A percentile compares a stretch with the other conserved stretches of the same genome.
Evolutionary conservation across 2,113 vertebrate genomes (phyloP).

Genomic region (Furnarius figulus): DNA sequence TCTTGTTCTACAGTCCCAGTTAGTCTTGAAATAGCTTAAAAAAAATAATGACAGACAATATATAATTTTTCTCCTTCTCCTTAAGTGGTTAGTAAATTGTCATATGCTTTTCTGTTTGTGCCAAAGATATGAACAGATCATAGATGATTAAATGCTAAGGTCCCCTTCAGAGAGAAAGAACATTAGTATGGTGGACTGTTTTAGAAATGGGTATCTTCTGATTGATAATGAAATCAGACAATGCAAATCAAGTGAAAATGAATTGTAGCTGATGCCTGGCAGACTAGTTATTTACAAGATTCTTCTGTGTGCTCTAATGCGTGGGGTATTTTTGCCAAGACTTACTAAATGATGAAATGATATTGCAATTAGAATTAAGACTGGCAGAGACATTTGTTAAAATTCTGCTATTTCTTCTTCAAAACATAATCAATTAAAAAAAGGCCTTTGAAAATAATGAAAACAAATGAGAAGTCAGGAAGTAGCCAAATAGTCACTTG

Average conservation of each 20-base stretch:
- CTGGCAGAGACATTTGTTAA: not conserved
- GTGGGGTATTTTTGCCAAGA: slow-evolving; percentile 38
- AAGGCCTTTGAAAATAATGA: slow-evolving; percentile 20
- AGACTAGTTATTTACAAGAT: slow-evolving; percentile 21
- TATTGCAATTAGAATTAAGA: slow-evolving; percentile 35
- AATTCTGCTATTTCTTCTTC: slow-evolving; percentile 46
- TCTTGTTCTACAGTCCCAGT: not conserved
- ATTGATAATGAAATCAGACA: slow-evolving; percentile 42
- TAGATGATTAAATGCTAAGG: not conserved
- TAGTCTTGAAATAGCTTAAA: not conserved
- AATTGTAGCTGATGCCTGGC: slow-evolving; percentile 32
- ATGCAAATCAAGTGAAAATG: slow-evolving; percentile 50
- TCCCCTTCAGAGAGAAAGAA: not conserved
- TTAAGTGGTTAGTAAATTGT: not conserved
- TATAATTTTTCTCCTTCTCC: not conserved
- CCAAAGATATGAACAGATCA: not conserved
- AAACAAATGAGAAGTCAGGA: slow-evolving; percentile 39
- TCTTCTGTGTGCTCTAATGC: not conserved
- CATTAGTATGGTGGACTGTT: not conserved
- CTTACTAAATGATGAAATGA: slow-evolving; percentile 41
- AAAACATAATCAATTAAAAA: slow-evolving; percentile 6
- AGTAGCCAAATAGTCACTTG: slow-evolving; percentile 22
- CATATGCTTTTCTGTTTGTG: not conserved
- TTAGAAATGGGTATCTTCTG: not conserved
- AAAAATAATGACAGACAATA: not conserved